Conservation (phyloP, 2,888 invertebrate genomes). For the Bugulina stolonifera region DNA sequence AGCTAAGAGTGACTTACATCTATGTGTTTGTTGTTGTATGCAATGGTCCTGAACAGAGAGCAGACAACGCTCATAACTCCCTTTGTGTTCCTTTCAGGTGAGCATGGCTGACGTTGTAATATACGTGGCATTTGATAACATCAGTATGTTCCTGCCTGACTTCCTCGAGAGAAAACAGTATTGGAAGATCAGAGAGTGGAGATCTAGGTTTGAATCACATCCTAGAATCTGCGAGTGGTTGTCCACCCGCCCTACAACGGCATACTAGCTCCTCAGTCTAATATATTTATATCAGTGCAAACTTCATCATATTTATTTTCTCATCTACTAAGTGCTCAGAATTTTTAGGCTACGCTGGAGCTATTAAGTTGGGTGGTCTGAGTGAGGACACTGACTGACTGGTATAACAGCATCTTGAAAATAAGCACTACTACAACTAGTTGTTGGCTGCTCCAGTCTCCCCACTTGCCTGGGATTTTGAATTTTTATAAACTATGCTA, state of each 20-base stretch:
- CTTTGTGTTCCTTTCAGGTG: not conserved
- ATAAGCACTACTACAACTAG: too few relatives aligned
- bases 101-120: conserved; percentile 10
- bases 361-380: too few relatives aligned
- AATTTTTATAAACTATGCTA: not conserved
- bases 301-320: not conserved
- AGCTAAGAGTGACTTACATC: too few relatives aligned
- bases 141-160: conserved; percentile 22
- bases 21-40: too few relatives aligned
- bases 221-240: conserved; percentile 30
- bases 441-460: too few relatives aligned
- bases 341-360: not conserved
- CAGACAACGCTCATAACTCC: too few relatives aligned
- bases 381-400: too few relatives aligned
- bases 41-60: too few relatives aligned
- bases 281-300: too few relatives aligned
- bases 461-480: not conserved
- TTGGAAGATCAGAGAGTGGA: conserved; percentile 18
- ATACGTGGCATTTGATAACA: conserved; percentile 18
- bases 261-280: conserved; percentile 20
- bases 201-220: conserved; percentile 28
- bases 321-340: not conserved
- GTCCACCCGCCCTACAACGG: conserved; percentile 30
- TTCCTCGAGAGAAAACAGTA: conserved; percentile 3
- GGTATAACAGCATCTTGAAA: too few relatives aligned